phyloP scores from a whole-genome alignment of 2,797 vertebrate species.

The Takifugu ocellatus region DNA sequence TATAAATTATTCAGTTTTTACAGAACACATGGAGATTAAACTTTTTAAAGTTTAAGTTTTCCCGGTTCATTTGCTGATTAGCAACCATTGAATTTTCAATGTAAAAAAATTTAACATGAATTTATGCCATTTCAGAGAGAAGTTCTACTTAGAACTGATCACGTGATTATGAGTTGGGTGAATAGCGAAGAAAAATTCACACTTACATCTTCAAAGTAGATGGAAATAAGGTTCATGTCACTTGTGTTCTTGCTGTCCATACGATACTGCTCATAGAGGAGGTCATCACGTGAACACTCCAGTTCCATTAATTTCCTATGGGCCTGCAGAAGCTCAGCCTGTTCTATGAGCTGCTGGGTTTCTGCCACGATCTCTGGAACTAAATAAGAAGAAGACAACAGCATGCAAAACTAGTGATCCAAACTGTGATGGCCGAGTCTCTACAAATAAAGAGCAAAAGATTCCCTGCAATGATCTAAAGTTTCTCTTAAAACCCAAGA shows the following conservation, averaged over 20 bases:
- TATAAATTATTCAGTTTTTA: too few relatives aligned
- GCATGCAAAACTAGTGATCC: background rate
- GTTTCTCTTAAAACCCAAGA: background rate
- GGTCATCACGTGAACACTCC: constrained; percentile 92
- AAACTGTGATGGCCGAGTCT: background rate
- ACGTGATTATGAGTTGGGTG: too few relatives aligned
- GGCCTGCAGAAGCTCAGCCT: constrained; percentile 87
- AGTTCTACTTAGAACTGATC: too few relatives aligned
- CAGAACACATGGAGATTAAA: too few relatives aligned
- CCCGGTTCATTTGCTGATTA: too few relatives aligned
- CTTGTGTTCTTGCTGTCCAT: constrained; percentile 93
- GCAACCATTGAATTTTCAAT: too few relatives aligned
- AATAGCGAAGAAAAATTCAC: background rate
- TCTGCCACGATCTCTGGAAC: constrained; percentile 94
- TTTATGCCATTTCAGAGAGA: too few relatives aligned
- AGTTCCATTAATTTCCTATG: constrained; percentile 95
- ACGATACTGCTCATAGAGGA: constrained; percentile 97
- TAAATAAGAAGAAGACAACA: constrained; percentile 1
- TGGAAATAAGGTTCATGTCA: constrained; percentile 92
- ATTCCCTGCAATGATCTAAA: background rate
- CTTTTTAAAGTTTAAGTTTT: too few relatives aligned
- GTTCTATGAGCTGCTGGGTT: constrained; percentile 88
- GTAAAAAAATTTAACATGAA: too few relatives aligned
- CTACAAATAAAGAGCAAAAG: background rate
- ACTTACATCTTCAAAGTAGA: constrained; percentile 83